Evolutionary conservation across 2,888 invertebrate genomes (phyloP).

Genomic region (Magallana nippona): DNA sequence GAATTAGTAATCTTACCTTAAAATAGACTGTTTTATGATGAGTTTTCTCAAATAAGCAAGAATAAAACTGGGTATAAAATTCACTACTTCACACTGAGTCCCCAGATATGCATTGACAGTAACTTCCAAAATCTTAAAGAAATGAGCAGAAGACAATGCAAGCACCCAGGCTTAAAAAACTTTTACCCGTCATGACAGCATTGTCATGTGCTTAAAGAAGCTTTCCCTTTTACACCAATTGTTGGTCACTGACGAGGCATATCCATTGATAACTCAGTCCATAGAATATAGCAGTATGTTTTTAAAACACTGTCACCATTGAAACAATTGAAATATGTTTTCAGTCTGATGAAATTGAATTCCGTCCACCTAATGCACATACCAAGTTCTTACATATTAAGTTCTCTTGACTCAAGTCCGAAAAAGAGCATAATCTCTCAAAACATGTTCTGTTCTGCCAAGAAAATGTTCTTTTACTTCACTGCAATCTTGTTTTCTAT

Average conservation of each 20-base stretch:
- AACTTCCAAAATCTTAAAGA: conserved; percentile 1
- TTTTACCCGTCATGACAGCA: neutral
- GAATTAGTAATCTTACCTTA: neutral
- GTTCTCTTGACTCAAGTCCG: neutral
- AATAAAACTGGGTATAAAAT: neutral
- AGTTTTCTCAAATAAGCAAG: neutral
- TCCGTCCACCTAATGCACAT: neutral
- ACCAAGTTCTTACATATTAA: conserved; percentile 6
- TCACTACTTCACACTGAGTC: neutral
- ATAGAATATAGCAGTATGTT: neutral
- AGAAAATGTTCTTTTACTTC: neutral
- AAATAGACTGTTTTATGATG: neutral
- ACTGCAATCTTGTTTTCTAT: neutral
- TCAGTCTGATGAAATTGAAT: conserved; percentile 32
- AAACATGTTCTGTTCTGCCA: conserved; percentile 15
- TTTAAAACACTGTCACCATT: conserved; percentile 11
- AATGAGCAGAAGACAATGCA: neutral
- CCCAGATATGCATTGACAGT: neutral
- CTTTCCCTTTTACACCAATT: conserved; percentile 5
- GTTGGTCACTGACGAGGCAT: neutral
- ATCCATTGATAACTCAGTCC: neutral
- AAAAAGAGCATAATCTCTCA: neutral
- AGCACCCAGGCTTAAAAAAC: conserved; percentile 24
- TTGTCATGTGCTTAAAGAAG: neutral
- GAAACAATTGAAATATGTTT: conserved; percentile 20